A percentile compares a stretch with the other conserved stretches of the same genome.
Conservation (phyloP, 1,140 invertebrate genomes). For the Ectropis grisescens region DNA sequence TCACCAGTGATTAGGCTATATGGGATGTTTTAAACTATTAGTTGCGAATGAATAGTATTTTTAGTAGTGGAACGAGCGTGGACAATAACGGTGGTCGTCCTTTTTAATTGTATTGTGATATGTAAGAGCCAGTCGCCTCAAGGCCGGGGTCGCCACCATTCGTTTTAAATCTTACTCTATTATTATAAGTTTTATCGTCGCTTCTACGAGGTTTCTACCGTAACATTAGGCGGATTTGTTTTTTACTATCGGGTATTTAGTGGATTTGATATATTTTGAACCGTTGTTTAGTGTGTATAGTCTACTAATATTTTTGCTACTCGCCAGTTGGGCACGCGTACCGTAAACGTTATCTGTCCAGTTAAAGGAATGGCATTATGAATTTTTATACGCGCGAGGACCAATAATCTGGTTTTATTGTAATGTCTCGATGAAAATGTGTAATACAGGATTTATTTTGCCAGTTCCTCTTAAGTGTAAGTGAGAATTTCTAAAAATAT, state of each 20-base stretch:
- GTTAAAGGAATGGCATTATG: slow-evolving; percentile 59
- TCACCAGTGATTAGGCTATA: too few relatives aligned
- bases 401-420: slow-evolving; percentile 53
- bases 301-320: slow-evolving; percentile 65
- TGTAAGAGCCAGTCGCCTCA: slow-evolving; percentile 27
- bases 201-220: slow-evolving; percentile 47
- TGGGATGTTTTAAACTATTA: slow-evolving; percentile 31
- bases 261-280: slow-evolving; percentile 56
- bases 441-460: slow-evolving; percentile 66
- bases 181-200: slow-evolving; percentile 57
- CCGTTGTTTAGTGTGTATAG: slow-evolving; percentile 53
- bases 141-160: slow-evolving; percentile 34
- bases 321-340: slow-evolving; percentile 38
- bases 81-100: slow-evolving; percentile 57
- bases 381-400: slow-evolving; percentile 61
- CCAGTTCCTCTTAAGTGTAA: slow-evolving; percentile 68
- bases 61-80: slow-evolving; percentile 37
- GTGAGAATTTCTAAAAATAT: slow-evolving; percentile 67
- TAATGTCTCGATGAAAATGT: slow-evolving; percentile 21
- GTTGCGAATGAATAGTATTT: slow-evolving; percentile 55
- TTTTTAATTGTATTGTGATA: slow-evolving; percentile 48
- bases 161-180: slow-evolving; percentile 28
- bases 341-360: slow-evolving; percentile 47
- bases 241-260: slow-evolving; percentile 54
- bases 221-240: slow-evolving; percentile 24